These are phyloP conservation scores for Muraenolepis orangiensis DNA, from an alignment of 2,797 vertebrate genomes.

Conservation along the genomic window DNA sequence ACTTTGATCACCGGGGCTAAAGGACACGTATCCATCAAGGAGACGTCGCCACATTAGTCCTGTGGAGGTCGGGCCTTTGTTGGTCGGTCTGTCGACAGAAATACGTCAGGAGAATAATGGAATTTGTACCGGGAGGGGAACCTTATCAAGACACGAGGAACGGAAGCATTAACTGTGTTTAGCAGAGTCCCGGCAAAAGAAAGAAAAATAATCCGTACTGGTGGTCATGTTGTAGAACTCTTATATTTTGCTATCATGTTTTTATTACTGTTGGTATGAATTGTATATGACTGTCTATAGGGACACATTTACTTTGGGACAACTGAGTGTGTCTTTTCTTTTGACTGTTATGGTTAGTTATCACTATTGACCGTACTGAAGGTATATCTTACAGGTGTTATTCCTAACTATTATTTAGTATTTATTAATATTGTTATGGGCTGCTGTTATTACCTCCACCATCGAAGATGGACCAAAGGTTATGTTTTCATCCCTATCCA, in stretches of 20 bases:
- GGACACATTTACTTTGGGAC: not conserved
- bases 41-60: not conserved
- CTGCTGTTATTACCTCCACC: too few relatives aligned
- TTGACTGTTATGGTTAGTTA: too few relatives aligned
- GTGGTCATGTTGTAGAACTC: not conserved
- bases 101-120: not conserved
- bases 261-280: not conserved
- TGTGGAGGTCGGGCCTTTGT: not conserved
- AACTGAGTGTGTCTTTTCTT: too few relatives aligned
- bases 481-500: too few relatives aligned
- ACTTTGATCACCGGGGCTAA: not conserved
- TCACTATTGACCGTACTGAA: too few relatives aligned
- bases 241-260: not conserved
- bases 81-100: not conserved
- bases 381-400: too few relatives aligned
- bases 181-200: not conserved
- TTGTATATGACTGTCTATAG: not conserved
- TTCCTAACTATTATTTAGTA: too few relatives aligned
- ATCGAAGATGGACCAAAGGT: too few relatives aligned
- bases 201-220: not conserved
- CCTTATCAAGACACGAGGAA: not conserved
- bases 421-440: too few relatives aligned
- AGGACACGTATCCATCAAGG: not conserved
- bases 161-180: not conserved
- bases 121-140: not conserved